These are phyloP conservation scores for Gallinago media DNA, from an alignment of 2,113 vertebrate genomes.

Conservation along the genomic window DNA sequence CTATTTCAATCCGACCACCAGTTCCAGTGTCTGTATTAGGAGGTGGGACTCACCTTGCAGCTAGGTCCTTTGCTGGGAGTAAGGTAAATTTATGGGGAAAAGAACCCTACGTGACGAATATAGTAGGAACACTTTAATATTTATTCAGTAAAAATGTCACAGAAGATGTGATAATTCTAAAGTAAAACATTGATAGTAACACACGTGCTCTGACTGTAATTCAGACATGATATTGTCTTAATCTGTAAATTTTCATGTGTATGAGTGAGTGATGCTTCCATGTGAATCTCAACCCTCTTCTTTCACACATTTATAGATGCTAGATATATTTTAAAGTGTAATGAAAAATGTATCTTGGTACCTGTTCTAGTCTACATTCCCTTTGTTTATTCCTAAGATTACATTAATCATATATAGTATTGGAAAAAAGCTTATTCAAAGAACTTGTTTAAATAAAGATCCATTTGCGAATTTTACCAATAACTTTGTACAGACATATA, in stretches of 20 bases:
- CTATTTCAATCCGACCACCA: background rate
- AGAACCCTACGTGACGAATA: background rate
- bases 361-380: background rate
- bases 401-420: background rate
- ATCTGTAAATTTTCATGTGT: background rate
- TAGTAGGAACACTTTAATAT: background rate
- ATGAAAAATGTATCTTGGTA: conserved; percentile 15
- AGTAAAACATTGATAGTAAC: background rate
- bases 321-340: conserved; percentile 3
- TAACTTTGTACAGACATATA: conserved; percentile 66
- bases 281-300: background rate
- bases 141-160: background rate
- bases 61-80: background rate
- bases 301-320: background rate
- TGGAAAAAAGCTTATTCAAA: conserved; percentile 55
- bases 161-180: background rate
- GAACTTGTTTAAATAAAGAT: conserved; percentile 61
- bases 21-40: background rate
- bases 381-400: background rate
- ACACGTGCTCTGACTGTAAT: background rate
- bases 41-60: background rate
- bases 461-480: conserved; percentile 6
- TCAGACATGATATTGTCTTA: background rate
- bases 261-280: background rate
- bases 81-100: background rate